Evolutionary conservation across 2,113 vertebrate species (phyloP).

Genomic region (Alethe castanea): DNA sequence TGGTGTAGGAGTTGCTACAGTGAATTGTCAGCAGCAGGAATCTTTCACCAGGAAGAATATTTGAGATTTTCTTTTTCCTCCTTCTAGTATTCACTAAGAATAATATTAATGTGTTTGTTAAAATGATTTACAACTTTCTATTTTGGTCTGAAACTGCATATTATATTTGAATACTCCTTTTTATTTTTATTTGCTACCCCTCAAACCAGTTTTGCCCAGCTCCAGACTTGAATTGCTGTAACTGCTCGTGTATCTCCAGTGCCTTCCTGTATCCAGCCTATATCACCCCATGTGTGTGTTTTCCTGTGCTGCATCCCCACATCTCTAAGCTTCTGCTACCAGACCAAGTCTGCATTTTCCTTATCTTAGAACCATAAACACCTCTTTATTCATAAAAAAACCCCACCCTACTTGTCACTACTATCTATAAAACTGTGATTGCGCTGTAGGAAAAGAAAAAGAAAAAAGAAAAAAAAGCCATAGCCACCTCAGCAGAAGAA

Average conservation of each 20-base stretch:
- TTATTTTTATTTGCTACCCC: not conserved
- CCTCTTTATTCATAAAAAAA: not conserved
- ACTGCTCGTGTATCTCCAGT: not conserved
- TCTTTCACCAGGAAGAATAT: not conserved
- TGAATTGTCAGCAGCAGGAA: not conserved
- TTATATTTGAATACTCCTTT: not conserved
- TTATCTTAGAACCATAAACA: not conserved
- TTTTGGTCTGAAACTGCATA: not conserved
- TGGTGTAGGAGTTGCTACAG: not conserved
- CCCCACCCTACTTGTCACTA: not conserved
- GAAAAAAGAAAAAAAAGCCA: not conserved
- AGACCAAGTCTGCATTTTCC: not conserved
- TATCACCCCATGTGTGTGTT: not conserved
- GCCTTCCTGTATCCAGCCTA: not conserved
- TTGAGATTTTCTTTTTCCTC: not conserved
- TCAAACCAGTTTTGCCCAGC: not conserved
- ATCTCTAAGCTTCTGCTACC: not conserved
- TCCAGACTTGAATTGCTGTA: not conserved
- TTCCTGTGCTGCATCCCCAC: not conserved
- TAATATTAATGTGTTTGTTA: not conserved
- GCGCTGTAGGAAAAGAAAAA: too few relatives aligned
- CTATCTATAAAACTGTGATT: not conserved
- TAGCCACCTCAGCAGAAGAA: not conserved
- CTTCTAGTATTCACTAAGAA: not conserved
- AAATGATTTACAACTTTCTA: not conserved